Base-by-base conservation (phyloP, 2,113 vertebrate genomes). In the Helogale parvula region DNA sequence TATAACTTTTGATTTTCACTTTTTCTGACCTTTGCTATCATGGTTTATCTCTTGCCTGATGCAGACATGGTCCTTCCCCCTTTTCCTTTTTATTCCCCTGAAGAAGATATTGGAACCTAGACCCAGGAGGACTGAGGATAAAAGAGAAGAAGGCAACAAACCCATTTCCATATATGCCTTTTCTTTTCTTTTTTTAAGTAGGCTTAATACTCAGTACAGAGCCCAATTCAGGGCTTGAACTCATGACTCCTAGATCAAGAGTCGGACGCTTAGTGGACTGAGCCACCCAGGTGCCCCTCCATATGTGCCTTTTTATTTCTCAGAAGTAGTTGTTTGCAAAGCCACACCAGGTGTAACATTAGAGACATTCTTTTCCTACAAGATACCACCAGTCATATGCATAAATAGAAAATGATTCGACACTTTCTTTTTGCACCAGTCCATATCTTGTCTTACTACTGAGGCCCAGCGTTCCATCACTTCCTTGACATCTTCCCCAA, bases 311-410 rank as follows among this genome's bases (percentile, higher is more conserved):
- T 92, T 54, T 7, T 77, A 68, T 77, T 14, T 92, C 45, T 66
- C 54, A 25, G 16, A 91, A 91, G 66, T 87, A 63, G 11, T 63
- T 94, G 33, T 93, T 95, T 95, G 29, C 87, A 76, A 60, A 83
- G 7, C 83, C 31, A 45, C 29, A 74, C 29, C 16, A 63, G 50
- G n/a, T 27, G 65, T 84, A 47, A 47, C 38, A 60, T 89, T 74
- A 27, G 66, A 88, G 79, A 85, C 35, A 29, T 41, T 57, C 9
- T 80, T 92, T 81, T 33, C 54, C 72, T 38, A 10, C 25, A 74
- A 93, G 27, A 52, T 25, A 77, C 41, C 29, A 89, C 21, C 66
- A 86, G 6, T 74, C 33, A 21, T 47, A 72, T 47, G 21, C 47
- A 41, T 71, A 54, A 57, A 74, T 60, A 83, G 68, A 50, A 31